Percentiles rank a stretch among this genome's conserved stretches.
phyloP scores from a whole-genome alignment of 2,888 invertebrate species.

The Ennomos fuscantarius region DNA sequence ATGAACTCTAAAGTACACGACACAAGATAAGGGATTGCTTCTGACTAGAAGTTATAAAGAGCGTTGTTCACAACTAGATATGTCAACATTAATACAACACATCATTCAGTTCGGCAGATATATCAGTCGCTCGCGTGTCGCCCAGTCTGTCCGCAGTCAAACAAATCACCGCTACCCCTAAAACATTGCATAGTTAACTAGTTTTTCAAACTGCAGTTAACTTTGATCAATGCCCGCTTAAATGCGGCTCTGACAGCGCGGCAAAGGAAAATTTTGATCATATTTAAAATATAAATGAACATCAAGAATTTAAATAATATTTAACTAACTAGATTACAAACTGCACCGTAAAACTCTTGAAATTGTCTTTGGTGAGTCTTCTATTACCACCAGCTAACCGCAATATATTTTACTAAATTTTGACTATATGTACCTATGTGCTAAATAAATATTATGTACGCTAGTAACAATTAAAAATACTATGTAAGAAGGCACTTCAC shows the following conservation, averaged over 20 bases:
- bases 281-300: too few species aligned
- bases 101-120: constrained; percentile 2
- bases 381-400: too few species aligned
- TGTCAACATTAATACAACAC: constrained; percentile 1
- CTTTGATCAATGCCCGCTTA: constrained; percentile 15
- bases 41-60: constrained; percentile 17
- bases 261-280: constrained; percentile 4
- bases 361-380: too few species aligned
- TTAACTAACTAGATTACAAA: too few species aligned
- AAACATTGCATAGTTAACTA: constrained; percentile 19
- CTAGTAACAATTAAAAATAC: too few species aligned
- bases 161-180: constrained; percentile 15
- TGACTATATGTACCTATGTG: too few species aligned
- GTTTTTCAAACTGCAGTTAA: constrained; percentile 28
- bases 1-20: neutral
- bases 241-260: constrained; percentile 10
- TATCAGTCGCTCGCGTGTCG: constrained; percentile 9
- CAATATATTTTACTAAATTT: too few species aligned
- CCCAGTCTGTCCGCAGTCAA: constrained; percentile 16
- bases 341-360: too few species aligned
- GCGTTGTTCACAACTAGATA: neutral
- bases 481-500: too few species aligned
- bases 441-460: neutral
- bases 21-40: constrained; percentile 1
- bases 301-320: too few species aligned